These are phyloP conservation scores for Drosophila takahashii DNA, from an alignment of 1,140 invertebrate genomes.

Conservation along the genomic window DNA sequence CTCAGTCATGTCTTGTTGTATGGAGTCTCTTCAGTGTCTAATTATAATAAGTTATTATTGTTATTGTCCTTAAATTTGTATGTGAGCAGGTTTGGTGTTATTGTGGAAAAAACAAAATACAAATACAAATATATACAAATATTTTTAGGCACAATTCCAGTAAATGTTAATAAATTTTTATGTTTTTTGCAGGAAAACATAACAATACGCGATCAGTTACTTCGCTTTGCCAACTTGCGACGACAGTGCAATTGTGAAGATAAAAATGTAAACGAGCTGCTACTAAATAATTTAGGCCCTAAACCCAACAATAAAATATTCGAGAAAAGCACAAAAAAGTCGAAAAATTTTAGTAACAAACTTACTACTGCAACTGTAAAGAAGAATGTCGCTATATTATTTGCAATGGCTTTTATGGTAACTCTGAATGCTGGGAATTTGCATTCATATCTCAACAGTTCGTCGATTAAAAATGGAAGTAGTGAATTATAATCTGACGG, in stretches of 20 bases:
- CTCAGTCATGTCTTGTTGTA: no score
- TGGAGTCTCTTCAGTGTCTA: no score
- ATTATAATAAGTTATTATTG: no score
- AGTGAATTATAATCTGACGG: constrained; percentile 24
- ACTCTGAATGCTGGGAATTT: constrained; percentile 90
- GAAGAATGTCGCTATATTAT: constrained; percentile 90
- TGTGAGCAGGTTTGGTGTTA: no score
- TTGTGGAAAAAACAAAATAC: no score
- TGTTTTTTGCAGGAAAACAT: constrained; percentile 64
- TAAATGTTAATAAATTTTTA: neutral
- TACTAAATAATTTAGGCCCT: constrained; percentile 49
- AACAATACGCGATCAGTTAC: constrained; percentile 63
- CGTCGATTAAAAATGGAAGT: constrained; percentile 40
- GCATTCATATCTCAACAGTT: constrained; percentile 65
- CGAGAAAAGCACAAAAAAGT: constrained; percentile 55
- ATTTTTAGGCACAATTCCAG: no score
- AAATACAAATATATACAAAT: no score
- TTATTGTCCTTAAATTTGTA: no score
- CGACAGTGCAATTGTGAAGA: constrained; percentile 37
- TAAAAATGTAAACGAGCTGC: constrained; percentile 55
- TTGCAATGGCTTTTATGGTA: constrained; percentile 91
- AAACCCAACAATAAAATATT: constrained; percentile 23
- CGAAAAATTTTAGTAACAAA: constrained; percentile 51
- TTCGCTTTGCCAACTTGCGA: constrained; percentile 55
- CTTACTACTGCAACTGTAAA: constrained; percentile 84